These are phyloP conservation scores for Anastrepha obliqua DNA, from an alignment of 1,140 invertebrate species.

Conservation along the genomic window DNA sequence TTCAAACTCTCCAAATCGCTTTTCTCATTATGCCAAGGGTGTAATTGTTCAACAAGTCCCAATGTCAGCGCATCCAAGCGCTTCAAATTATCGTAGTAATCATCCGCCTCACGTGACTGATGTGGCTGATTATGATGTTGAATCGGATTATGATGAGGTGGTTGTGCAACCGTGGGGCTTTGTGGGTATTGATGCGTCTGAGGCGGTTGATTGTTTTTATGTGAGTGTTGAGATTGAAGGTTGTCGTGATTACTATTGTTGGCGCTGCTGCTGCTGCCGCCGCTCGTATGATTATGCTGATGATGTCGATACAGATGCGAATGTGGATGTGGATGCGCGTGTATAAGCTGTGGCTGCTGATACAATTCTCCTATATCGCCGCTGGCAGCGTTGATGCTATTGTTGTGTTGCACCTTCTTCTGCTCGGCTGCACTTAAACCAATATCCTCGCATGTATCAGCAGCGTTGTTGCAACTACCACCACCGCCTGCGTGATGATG, in stretches of 20 bases:
- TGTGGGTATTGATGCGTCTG: background rate
- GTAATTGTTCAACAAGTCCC: constrained; percentile 66
- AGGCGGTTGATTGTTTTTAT: background rate
- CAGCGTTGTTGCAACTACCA: constrained; percentile 1
- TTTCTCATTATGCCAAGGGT: constrained; percentile 73
- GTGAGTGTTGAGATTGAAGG: constrained; percentile 18
- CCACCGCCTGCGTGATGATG: constrained; percentile 47
- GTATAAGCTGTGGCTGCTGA: constrained; percentile 16
- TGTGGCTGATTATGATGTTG: constrained; percentile 39
- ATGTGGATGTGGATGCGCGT: background rate
- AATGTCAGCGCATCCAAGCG: constrained; percentile 70
- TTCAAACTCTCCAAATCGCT: constrained; percentile 80
- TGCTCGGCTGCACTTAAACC: constrained; percentile 55
- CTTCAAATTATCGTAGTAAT: constrained; percentile 73
- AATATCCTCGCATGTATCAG: background rate
- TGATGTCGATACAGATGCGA: constrained; percentile 51
- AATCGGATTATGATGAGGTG: constrained; percentile 10
- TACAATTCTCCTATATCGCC: constrained; percentile 50
- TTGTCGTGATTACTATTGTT: background rate
- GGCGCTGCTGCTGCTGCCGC: background rate
- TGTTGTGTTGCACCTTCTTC: constrained; percentile 55
- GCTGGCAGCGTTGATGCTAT: constrained; percentile 57
- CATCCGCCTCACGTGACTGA: constrained; percentile 68
- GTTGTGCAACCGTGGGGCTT: constrained; percentile 56
- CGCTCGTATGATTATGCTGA: constrained; percentile 42